Base-by-base conservation (phyloP, 2,888 invertebrate genomes). In the Tenthredo distinguenda region DNA sequence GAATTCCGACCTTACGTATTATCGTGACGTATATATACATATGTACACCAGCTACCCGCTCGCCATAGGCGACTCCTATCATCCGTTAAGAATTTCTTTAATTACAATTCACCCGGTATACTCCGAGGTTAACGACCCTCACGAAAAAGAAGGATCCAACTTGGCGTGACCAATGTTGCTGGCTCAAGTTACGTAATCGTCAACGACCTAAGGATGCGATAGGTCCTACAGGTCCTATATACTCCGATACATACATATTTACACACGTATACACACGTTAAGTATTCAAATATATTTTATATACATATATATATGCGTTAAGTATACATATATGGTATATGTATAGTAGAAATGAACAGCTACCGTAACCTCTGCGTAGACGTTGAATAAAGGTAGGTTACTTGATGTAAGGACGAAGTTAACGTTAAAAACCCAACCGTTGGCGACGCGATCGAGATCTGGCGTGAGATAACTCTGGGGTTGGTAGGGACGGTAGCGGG, bases 171-270 rank as follows among this genome's bases (percentile, higher is more conserved):
- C 83, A 50, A 83, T 83, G 71, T n/a, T 62, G 81, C 81, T 81
- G 81, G 81, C 81, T 81, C 81, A 81, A 81, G 81, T 81, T 81
- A 81, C 81, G 81, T 81, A 81, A 81, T 81, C 81, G 81, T 81
- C 62, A 62, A 62, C 81, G 62, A 81, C 62, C 62, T 81, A 62
- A 81, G 81, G 81, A 81, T 81, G 58, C 58, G 37, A 81, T 81
- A 58, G 81, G 81, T 81, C 81, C 81, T 81, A 55, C 77, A 55
- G 55, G 77, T 50, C 77, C 77, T 77, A 55, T 31, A 62, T 77
- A 77, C 18, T 31, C 18, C 18, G 18, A 76, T 50, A 47, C 18
- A 26, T 55, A 47, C 31, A 21, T 37, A 50, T 50, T 31, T 31
- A 47, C 26, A 12, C 47, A 12, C 12, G 12, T 12, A 47, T 18